These are phyloP conservation scores for Drosophila borealis DNA, from an alignment of 2,888 invertebrate species.

Conservation along the genomic window DNA sequence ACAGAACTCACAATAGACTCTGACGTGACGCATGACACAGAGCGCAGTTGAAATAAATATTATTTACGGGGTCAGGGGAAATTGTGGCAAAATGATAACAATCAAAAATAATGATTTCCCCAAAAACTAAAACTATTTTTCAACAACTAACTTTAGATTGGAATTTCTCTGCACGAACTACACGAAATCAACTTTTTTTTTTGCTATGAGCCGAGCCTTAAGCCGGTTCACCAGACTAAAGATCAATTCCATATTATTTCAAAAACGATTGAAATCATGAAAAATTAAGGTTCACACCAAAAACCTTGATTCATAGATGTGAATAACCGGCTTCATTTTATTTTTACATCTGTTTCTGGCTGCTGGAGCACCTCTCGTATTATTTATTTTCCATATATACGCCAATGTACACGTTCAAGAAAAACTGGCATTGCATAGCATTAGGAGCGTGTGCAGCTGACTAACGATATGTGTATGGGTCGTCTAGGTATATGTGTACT, in stretches of 20 bases:
- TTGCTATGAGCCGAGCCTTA: too few relatives aligned
- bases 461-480: not conserved
- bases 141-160: too few relatives aligned
- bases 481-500: conserved; percentile 28
- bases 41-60: not conserved
- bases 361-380: conserved; percentile 13
- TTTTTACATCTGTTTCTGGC: not conserved
- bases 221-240: too few relatives aligned
- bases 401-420: not conserved
- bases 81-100: conserved; percentile 5
- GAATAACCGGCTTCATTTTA: too few relatives aligned
- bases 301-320: too few relatives aligned
- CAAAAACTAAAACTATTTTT: too few relatives aligned
- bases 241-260: too few relatives aligned
- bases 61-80: not conserved
- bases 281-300: too few relatives aligned
- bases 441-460: conserved; percentile 30
- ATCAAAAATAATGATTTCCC: conserved; percentile 2
- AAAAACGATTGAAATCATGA: too few relatives aligned
- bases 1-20: conserved; percentile 9
- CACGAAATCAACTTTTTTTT: too few relatives aligned
- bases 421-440: conserved; percentile 49
- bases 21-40: not conserved
- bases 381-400: not conserved
- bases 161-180: too few relatives aligned